These are phyloP conservation scores for Drosophila subpulchrella DNA, from an alignment of 1,140 invertebrate genomes.

Conservation along the genomic window DNA sequence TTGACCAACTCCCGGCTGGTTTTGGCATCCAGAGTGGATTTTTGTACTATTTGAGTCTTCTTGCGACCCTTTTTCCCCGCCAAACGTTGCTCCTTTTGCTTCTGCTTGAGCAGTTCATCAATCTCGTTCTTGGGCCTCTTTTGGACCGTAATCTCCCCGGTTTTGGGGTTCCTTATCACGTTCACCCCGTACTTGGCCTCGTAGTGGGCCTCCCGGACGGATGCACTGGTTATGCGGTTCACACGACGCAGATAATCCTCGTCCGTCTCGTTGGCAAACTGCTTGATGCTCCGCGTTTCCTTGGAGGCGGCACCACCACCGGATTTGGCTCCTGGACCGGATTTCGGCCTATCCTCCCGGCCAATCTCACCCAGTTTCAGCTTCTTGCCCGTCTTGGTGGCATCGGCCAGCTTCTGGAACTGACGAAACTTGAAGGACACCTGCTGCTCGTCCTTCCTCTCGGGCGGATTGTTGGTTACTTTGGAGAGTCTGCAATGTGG, in stretches of 20 bases:
- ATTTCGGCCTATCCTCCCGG: slow-evolving; percentile 65
- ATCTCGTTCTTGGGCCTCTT: slow-evolving; percentile 85
- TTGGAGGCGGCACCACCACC: slow-evolving; percentile 7
- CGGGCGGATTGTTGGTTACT: slow-evolving; percentile 77
- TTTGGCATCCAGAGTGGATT: slow-evolving; percentile 84
- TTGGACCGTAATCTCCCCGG: slow-evolving; percentile 85
- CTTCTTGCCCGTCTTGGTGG: slow-evolving; percentile 71
- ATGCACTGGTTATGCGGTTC: slow-evolving; percentile 85
- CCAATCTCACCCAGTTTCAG: slow-evolving; percentile 55
- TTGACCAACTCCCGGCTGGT: slow-evolving; percentile 83
- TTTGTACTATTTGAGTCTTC: slow-evolving; percentile 32
- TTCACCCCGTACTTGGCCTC: slow-evolving; percentile 86
- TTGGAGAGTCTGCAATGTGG: slow-evolving; percentile 65
- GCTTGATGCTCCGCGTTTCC: slow-evolving; percentile 64
- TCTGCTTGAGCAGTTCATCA: slow-evolving; percentile 84
- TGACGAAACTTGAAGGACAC: slow-evolving; percentile 73
- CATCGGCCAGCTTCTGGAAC: slow-evolving; percentile 69
- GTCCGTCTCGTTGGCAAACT: slow-evolving; percentile 84
- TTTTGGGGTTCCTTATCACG: slow-evolving; percentile 85
- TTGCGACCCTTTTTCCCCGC: slow-evolving; percentile 74
- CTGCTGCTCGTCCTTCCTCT: slow-evolving; percentile 67
- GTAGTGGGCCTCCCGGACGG: slow-evolving; percentile 86
- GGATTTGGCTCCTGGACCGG: slow-evolving; percentile 16
- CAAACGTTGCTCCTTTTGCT: slow-evolving; percentile 76
- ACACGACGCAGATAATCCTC: slow-evolving; percentile 85